Evolutionary conservation across 2,797 vertebrate species (phyloP).

Genomic region (Kryptopterus vitreolus): DNA sequence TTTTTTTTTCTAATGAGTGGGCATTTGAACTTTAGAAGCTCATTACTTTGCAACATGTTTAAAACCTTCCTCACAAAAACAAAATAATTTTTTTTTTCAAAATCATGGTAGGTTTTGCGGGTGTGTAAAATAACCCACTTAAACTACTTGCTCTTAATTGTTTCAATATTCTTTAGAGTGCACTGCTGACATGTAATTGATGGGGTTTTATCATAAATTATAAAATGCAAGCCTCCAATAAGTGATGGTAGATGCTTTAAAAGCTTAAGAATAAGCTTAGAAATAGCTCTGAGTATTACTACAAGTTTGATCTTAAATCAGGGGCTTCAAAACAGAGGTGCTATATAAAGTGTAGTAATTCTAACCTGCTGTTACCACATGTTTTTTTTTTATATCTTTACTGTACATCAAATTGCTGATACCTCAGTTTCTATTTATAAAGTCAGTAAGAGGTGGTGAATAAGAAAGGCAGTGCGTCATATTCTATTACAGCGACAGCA

Average conservation of each 20-base stretch:
- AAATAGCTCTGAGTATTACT: not conserved
- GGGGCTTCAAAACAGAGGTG: not conserved
- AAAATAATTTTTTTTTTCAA: too few relatives aligned
- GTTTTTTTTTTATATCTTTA: not conserved
- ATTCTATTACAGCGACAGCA: slow-evolving; percentile 26
- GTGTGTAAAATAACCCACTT: too few relatives aligned
- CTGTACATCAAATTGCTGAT: not conserved
- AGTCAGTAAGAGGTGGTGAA: slow-evolving; percentile 8
- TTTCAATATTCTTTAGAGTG: too few relatives aligned
- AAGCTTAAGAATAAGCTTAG: not conserved
- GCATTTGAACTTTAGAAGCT: not conserved
- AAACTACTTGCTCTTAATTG: too few relatives aligned
- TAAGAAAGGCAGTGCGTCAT: slow-evolving; percentile 1
- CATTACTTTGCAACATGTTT: too few relatives aligned
- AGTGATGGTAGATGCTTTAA: too few relatives aligned
- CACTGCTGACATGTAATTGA: not conserved
- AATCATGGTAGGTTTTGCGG: too few relatives aligned
- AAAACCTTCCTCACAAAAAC: too few relatives aligned
- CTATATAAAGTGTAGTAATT: slow-evolving; percentile 2
- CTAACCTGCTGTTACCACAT: slow-evolving; percentile 4
- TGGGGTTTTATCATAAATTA: not conserved
- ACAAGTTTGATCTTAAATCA: not conserved
- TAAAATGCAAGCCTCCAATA: too few relatives aligned
- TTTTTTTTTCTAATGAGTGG: not conserved
- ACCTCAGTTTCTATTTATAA: slow-evolving; percentile 1